These are phyloP conservation scores for Caenorhabditis uteleia DNA, from an alignment of 2,888 invertebrate species.

Conservation along the genomic window DNA sequence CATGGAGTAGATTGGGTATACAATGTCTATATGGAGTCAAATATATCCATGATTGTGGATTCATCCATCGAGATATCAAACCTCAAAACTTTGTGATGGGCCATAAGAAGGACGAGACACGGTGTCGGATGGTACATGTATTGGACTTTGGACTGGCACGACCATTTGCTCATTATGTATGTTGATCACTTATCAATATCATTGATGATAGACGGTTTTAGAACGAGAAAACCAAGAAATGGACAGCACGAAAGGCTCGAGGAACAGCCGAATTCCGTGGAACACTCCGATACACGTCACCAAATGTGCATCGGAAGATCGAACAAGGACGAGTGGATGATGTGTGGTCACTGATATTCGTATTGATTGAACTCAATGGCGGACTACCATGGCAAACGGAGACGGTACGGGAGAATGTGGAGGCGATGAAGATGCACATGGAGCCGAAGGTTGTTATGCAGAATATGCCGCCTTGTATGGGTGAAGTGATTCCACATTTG, in stretches of 20 bases:
- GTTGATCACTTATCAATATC: too few species aligned
- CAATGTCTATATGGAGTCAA: constrained; percentile 55
- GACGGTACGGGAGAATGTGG: constrained; percentile 43
- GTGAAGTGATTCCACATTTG: constrained; percentile 37
- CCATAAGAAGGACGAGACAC: constrained; percentile 42
- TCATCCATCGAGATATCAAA: constrained; percentile 51
- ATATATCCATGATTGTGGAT: constrained; percentile 51
- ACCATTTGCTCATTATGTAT: constrained; percentile 25
- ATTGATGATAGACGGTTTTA: too few species aligned
- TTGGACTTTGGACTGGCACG: constrained; percentile 54
- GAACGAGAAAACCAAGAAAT: constrained; percentile 25
- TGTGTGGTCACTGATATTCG: constrained; percentile 44
- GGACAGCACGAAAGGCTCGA: constrained; percentile 51
- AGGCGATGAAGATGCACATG: constrained; percentile 47
- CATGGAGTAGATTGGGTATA: constrained; percentile 56
- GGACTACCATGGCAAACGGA: constrained; percentile 61
- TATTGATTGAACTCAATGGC: constrained; percentile 75
- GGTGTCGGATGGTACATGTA: constrained; percentile 41
- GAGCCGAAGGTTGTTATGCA: constrained; percentile 37
- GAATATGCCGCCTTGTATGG: constrained; percentile 46
- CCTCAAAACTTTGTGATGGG: constrained; percentile 61
- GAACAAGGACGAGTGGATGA: constrained; percentile 54
- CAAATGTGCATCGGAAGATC: constrained; percentile 50
- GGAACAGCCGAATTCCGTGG: constrained; percentile 62
- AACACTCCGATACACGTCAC: constrained; percentile 60